phyloP scores from a whole-genome alignment of 1,140 invertebrate genomes.

The Ceratosolen solmsi region DNA sequence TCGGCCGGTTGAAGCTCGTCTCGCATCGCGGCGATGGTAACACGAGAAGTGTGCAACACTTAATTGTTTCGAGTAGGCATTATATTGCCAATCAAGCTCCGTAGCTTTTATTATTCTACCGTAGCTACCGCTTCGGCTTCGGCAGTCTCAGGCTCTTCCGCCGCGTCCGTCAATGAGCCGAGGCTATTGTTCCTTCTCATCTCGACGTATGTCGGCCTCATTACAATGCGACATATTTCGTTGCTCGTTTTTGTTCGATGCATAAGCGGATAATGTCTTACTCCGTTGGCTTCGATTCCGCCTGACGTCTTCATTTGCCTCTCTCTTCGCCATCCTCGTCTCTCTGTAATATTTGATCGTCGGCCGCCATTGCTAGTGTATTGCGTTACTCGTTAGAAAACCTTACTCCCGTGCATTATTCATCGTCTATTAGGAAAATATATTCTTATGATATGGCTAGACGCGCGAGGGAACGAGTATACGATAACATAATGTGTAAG shows the following conservation, averaged over 20 bases:
- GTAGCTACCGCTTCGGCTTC: not conserved
- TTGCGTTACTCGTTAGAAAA: no score
- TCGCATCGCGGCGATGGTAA: slow-evolving; percentile 22
- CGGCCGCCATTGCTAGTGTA: no score
- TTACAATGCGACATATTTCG: slow-evolving; percentile 19
- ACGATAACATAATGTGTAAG: no score
- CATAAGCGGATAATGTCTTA: not conserved
- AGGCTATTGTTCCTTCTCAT: slow-evolving; percentile 10
- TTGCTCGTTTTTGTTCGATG: not conserved
- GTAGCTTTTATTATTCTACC: slow-evolving; percentile 40
- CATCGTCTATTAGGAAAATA: no score
- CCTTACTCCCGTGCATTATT: no score
- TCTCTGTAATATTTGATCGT: not conserved
- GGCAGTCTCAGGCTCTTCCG: not conserved
- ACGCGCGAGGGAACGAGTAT: no score
- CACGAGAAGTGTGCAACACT: slow-evolving; percentile 46
- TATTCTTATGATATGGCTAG: no score
- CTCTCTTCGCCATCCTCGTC: not conserved
- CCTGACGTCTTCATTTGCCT: not conserved
- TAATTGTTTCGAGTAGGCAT: slow-evolving; percentile 62
- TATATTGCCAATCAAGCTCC: slow-evolving; percentile 62
- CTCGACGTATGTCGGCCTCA: not conserved
- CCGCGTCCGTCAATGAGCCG: not conserved
- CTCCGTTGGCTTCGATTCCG: not conserved
- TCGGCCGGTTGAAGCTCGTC: not conserved